Base-by-base conservation (phyloP, 2,113 vertebrate genomes). In the Romanogobio albipinnatus region DNA sequence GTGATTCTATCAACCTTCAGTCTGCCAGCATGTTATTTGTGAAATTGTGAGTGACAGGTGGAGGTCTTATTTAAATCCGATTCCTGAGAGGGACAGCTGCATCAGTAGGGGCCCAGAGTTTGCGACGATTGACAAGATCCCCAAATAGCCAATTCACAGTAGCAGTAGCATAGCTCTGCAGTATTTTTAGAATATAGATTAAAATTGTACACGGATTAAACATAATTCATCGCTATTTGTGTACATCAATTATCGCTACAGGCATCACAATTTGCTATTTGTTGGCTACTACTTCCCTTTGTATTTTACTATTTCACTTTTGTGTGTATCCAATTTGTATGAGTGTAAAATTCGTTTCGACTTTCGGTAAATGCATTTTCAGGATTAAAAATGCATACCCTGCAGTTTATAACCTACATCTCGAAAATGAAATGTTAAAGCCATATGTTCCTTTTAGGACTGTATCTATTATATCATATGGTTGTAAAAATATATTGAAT, bases 31-130 rank as follows among this genome's bases (percentile, higher is more conserved):
- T 75, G 84, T 75, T 53, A 66, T 81, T 85, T 84, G 86, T 39
- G 83, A 87, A 66, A 80, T 85, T 84, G 86, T 36, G 83, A 87
- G 91, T 76, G 80, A 85, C 92, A 91, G 92, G 93, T 94, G 93
- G 86, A 91, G 91, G 86, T 82, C 87, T 86, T 85, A 68, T 85
- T 89, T 86, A 89, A 86, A 90, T 85, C 82, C 81, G 88, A 81
- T 80, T 88, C 62, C 83, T 87, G 83, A 87, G 83, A 68, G 80
- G 89, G 88, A 93, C 94, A 95, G 93, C 92, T 94, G 93, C 87
- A 89, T 92, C 90, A 92, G 91, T 87, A 89, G 88, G 71, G 80
- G 59, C 82, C 87, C 71, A 88, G 81, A 51, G 81, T 86, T 49
- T 78, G 68, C 82, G 87, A 49, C 84, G 89, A 91, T 90, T 89